A percentile compares a stretch with the other conserved stretches of the same genome.
Conservation (phyloP, 2,888 invertebrate species). For the Dynastes maya region DNA sequence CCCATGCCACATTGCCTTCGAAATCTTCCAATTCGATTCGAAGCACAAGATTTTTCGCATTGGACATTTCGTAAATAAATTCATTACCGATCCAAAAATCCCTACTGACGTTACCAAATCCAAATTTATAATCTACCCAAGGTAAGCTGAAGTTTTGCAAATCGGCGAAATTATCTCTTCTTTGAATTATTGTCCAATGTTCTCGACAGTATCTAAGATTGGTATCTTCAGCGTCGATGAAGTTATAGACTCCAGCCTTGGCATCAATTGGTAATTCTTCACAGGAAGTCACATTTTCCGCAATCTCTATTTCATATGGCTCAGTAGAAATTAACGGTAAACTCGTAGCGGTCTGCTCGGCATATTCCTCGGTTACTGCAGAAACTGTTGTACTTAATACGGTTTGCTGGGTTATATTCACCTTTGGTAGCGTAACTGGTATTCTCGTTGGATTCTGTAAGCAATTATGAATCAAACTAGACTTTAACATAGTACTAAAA, state of each 20-base stretch:
- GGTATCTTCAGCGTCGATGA: slow-evolving; percentile 34
- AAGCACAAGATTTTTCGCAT: slow-evolving; percentile 68
- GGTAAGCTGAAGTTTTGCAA: slow-evolving; percentile 73
- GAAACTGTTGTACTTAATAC: neutral
- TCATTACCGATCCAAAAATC: slow-evolving; percentile 78
- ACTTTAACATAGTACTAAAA: slow-evolving; percentile 53
- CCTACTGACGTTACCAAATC: slow-evolving; percentile 73
- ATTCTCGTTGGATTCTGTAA: neutral
- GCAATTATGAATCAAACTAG: slow-evolving; percentile 48
- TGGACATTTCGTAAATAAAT: slow-evolving; percentile 71
- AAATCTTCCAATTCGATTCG: slow-evolving; percentile 73
- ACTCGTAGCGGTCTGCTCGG: neutral
- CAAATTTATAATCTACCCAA: slow-evolving; percentile 74
- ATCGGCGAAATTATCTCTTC: slow-evolving; percentile 67
- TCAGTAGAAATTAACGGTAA: neutral
- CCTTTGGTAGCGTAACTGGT: slow-evolving; percentile 30
- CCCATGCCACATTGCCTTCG: slow-evolving; percentile 70
- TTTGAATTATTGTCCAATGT: slow-evolving; percentile 74
- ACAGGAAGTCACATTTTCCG: slow-evolving; percentile 60
- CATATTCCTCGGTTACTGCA: neutral
- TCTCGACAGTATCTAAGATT: slow-evolving; percentile 62
- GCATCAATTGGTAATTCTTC: slow-evolving; percentile 66
- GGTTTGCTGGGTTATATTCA: neutral
- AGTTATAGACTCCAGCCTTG: slow-evolving; percentile 69
- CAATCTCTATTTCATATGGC: slow-evolving; percentile 23